Base-by-base conservation (phyloP, 2,888 invertebrate genomes). In the Spodoptera exigua region DNA sequence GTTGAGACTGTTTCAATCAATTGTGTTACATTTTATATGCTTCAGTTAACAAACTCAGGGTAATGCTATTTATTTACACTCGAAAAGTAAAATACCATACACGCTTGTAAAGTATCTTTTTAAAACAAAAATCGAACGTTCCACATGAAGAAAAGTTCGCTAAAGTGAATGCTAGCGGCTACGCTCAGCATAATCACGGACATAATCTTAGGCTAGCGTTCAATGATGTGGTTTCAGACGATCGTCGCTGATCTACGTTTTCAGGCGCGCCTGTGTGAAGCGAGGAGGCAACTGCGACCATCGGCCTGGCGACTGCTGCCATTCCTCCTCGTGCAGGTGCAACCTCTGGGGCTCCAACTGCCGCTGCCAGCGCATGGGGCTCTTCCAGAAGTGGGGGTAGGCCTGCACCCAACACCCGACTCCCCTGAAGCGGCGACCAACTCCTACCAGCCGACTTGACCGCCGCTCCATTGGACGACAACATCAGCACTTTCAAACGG, bases 291-390 rank as follows among this genome's bases (percentile, higher is more conserved):
- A 96, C 93, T 98, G 98, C 92, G 97, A 98, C 90, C 97, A 97
- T 88, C 95, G 97, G 65, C 97, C 97, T 11, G 96, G 96, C 69
- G 97, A 97, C 89, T 98, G 98, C 95, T 98, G 98, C 95, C 96
- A 96, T 94, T 97, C 96, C 80, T 97, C 97, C 70, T 96, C 97
- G 70, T 98, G 98, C 92, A 95, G 98, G 70, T 98, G 98, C 95
- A 98, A 98, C 91, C 95, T 98, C 51, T 98, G 97, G 97, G 97
- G 98, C 63, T 96, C 97, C 86, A 98, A 98, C 95, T 98, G 98
- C 90, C 95, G 97, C 82, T 98, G 98, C 90, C 97, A 98, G 90
- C 96, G 98, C 80, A 96, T 97, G 96, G 97, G 98, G 64, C 95
- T 98, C 85, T 98, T 98, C 95, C 97, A 97, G 89, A 97, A 97